These are phyloP conservation scores for Enteromius paludinosus DNA, from an alignment of 2,797 vertebrate species.

Conservation along the genomic window DNA sequence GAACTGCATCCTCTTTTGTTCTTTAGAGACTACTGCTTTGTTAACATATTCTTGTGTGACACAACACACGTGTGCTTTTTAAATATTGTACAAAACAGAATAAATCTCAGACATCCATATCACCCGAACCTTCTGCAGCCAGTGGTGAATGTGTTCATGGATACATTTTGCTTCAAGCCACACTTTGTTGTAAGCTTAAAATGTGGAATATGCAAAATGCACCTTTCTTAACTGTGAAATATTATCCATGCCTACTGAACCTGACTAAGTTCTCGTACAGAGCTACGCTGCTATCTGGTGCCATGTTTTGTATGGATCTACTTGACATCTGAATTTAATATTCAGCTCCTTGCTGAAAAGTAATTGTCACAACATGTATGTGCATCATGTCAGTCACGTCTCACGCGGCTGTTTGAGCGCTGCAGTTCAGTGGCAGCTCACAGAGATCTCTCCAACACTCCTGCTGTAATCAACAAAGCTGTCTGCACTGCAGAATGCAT, in stretches of 20 bases:
- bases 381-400: slow-evolving; percentile 9
- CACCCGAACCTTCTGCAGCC: background rate
- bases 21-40: background rate
- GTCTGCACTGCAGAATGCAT: background rate
- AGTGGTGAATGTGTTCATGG: background rate
- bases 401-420: background rate
- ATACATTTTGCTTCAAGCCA: background rate
- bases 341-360: slow-evolving; percentile 14
- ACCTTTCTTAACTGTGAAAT: background rate
- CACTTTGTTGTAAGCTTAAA: slow-evolving; percentile 6
- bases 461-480: slow-evolving; percentile 26
- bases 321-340: slow-evolving; percentile 22
- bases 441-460: slow-evolving; percentile 19
- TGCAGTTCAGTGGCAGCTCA: slow-evolving; percentile 21
- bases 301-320: slow-evolving; percentile 4
- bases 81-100: background rate
- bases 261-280: background rate
- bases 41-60: background rate
- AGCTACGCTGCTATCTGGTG: background rate
- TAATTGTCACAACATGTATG: slow-evolving; percentile 24
- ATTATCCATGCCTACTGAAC: background rate
- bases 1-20: background rate
- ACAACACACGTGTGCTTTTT: background rate
- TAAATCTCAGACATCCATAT: background rate
- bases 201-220: background rate